Evolutionary conservation across 2,888 invertebrate genomes (phyloP), one percentile per base, ranked within the genome.

Genomic region (Lasioglossum oenotherae): DNA sequence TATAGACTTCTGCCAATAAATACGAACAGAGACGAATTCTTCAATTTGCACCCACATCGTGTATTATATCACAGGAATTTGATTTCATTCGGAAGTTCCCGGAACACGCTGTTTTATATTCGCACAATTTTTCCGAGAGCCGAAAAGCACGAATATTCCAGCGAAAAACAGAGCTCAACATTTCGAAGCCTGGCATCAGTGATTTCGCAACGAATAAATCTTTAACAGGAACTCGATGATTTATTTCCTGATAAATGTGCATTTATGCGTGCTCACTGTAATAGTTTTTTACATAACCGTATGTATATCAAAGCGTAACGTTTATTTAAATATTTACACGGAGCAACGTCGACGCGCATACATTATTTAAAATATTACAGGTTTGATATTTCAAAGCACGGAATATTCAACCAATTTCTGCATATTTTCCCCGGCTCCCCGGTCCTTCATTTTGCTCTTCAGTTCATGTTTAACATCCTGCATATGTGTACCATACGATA

Each of bases 391-490:
- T 41, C 41, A 69, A 69, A 44, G 74, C 73, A 75, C 69, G 67
- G 64, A 74, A 31, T 53, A 75, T 69, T 31, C 41, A 46, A 16
- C 41, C 27, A 49, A 53, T 49, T 64, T 73, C 60, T 77, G 19
- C 27, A 27, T n/a, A 44, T 19, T 74, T 46, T 67, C 41, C 49
- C 27, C 38, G 12, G 35, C n/a, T 14, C 44, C 64, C 53, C 41
- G n/a, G 31, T 53, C 49, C 53, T 44, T 31, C 74, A 74, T 72
- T 72, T 74, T 64, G 49, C 71, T 71, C 71, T 80, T 31, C 57
- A 23, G 41, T 73, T 73, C 67, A 53, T 74, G 64, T 64, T 80
- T 57, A 76, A 53, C 44, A 80, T 74, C 31, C 44, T 60, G 10
- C 27, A 16, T 27, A 41, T 35, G 64, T 67, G 53, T 38, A 46